Conservation (phyloP, 2,113 vertebrate genomes). For the Xenopus tropicalis region DNA sequence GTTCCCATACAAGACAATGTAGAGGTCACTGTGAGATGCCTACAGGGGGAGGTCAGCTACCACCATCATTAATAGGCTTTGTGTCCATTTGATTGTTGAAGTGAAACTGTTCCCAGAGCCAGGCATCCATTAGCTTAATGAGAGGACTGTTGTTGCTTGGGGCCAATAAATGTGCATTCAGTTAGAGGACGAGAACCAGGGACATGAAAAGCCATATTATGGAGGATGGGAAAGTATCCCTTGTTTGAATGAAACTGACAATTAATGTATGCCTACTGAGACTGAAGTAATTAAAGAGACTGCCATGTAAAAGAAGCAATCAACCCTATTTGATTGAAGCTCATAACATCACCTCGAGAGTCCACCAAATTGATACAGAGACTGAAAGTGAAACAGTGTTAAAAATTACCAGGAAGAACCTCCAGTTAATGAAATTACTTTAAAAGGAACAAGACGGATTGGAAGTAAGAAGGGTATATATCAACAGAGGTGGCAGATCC, state of each 20-base stretch:
- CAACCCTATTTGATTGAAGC: not conserved
- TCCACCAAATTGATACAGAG: not conserved
- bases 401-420: no score
- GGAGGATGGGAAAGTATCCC: not conserved
- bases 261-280: not conserved
- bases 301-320: not conserved
- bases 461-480: no score
- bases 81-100: slow-evolving; percentile 9
- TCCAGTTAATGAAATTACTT: no score
- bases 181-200: not conserved
- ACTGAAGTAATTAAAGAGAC: not conserved
- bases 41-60: slow-evolving; percentile 11
- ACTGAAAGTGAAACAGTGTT: not conserved
- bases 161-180: not conserved
- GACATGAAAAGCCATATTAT: not conserved
- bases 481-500: no score
- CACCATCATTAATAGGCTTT: slow-evolving; percentile 27
- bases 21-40: slow-evolving; percentile 17
- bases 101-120: slow-evolving; percentile 21
- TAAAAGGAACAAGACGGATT: no score
- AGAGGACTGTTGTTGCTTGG: not conserved
- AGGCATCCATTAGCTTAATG: slow-evolving; percentile 22
- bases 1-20: slow-evolving; percentile 36
- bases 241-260: not conserved
- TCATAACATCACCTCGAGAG: not conserved